Conservation (phyloP, 2,888 invertebrate genomes). For the Brenthis daphne region DNA sequence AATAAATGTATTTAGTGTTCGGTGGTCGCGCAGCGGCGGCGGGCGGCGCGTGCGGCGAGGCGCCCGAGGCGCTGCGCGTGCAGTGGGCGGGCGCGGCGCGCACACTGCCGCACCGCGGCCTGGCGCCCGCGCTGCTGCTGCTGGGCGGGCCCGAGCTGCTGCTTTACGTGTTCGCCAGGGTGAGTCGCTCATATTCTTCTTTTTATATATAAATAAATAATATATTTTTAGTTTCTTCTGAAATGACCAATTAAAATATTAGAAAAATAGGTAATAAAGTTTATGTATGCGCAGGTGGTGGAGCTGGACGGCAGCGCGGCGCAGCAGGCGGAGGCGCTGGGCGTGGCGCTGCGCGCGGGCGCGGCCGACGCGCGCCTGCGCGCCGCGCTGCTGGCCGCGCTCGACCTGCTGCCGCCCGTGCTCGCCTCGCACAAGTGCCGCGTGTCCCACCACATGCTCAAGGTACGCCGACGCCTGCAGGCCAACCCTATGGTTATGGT, state of each 20-base stretch:
- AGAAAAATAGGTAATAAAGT: neutral
- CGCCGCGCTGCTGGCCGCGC: conserved; percentile 81
- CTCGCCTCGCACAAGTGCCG: conserved; percentile 82
- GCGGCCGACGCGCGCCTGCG: conserved; percentile 83
- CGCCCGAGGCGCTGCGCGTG: conserved; percentile 63
- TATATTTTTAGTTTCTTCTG: too few species aligned
- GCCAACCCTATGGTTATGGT: neutral
- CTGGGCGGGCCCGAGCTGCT: conserved; percentile 85
- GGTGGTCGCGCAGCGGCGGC: conserved; percentile 38
- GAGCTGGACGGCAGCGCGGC: conserved; percentile 82
- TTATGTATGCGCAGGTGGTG: conserved; percentile 81
- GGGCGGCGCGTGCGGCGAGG: conserved; percentile 44
- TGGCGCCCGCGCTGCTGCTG: conserved; percentile 79
- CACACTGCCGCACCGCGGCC: conserved; percentile 73
- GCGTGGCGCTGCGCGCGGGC: conserved; percentile 81
- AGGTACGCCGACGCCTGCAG: conserved; percentile 49
- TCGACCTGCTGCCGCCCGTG: conserved; percentile 83
- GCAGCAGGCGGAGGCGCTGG: conserved; percentile 84
- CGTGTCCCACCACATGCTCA: conserved; percentile 82
- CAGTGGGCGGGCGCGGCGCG: conserved; percentile 56
- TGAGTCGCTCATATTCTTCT: conserved; percentile 45
- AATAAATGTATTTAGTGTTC: conserved; percentile 34
- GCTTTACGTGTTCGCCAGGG: conserved; percentile 86
- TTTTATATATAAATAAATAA: too few species aligned
- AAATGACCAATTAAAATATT: neutral